Conservation (phyloP, 2,888 invertebrate genomes). For the Meteorus cinctellus region DNA sequence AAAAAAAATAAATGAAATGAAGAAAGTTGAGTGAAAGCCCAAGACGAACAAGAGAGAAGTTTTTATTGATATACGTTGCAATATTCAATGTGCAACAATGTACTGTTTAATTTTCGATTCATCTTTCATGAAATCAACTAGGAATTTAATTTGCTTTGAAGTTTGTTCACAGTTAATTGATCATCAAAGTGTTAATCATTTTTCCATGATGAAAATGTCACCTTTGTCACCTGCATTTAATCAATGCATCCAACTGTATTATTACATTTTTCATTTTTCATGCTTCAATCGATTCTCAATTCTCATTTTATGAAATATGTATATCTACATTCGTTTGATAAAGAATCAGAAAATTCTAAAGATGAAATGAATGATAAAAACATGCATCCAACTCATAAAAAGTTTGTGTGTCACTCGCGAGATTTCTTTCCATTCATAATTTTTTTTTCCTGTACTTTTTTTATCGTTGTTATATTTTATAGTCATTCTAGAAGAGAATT, state of each 20-base stretch:
- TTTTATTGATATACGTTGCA: not conserved
- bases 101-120: not conserved
- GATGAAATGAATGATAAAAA: not conserved
- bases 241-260: not conserved
- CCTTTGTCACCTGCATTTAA: not conserved
- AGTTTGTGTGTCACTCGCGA: not conserved
- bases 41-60: not conserved
- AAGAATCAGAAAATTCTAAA: not conserved
- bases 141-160: not conserved
- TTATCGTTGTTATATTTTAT: not conserved
- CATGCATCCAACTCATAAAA: not conserved
- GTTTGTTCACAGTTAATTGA: not conserved
- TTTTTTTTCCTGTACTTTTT: not conserved
- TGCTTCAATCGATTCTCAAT: not conserved
- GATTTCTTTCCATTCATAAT: not conserved
- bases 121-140: not conserved
- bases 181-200: not conserved
- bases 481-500: not conserved
- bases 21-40: conserved; percentile 9
- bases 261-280: not conserved
- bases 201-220: not conserved
- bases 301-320: not conserved
- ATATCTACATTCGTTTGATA: not conserved
- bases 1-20: not conserved
- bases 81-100: not conserved